These are phyloP conservation scores for Pristionchus maxplancki DNA, from an alignment of 2,888 invertebrate species.

Conservation along the genomic window DNA sequence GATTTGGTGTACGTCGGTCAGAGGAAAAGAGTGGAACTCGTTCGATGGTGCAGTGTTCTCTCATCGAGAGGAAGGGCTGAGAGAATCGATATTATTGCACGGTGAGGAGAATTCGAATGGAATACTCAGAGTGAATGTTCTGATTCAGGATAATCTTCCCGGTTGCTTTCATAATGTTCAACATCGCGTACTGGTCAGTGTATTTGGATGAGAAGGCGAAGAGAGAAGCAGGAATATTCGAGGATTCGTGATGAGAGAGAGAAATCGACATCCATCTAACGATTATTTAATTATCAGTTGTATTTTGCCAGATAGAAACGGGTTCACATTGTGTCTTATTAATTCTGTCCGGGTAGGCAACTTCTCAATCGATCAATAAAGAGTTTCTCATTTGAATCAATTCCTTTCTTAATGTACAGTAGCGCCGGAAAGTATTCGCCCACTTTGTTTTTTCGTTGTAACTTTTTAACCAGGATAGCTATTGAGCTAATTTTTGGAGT, in stretches of 20 bases:
- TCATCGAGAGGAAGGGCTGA: constrained; percentile 75
- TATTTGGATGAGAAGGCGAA: constrained; percentile 70
- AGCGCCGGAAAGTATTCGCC: too few species aligned
- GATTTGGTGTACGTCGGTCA: constrained; percentile 74
- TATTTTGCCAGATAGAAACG: neutral
- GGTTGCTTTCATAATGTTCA: constrained; percentile 75
- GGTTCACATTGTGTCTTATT: constrained; percentile 7
- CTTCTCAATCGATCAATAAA: constrained; percentile 15
- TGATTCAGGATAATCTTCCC: constrained; percentile 75
- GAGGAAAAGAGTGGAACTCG: constrained; percentile 74
- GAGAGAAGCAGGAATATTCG: constrained; percentile 44
- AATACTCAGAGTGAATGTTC: neutral
- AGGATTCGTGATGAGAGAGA: neutral
- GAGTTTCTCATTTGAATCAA: neutral
- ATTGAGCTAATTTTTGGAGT: too few species aligned
- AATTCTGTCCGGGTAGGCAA: neutral
- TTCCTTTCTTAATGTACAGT: too few species aligned
- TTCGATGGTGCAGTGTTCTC: constrained; percentile 75
- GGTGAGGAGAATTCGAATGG: constrained; percentile 53
- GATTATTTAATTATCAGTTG: neutral
- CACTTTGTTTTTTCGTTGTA: too few species aligned
- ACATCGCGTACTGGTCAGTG: constrained; percentile 76
- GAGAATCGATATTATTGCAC: constrained; percentile 76
- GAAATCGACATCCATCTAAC: neutral
- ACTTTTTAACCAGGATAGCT: too few species aligned